Percentiles rank a stretch among this genome's conserved stretches.
phyloP scores from a whole-genome alignment of 2,797 vertebrate genomes.

The Propithecus perrieri region DNA sequence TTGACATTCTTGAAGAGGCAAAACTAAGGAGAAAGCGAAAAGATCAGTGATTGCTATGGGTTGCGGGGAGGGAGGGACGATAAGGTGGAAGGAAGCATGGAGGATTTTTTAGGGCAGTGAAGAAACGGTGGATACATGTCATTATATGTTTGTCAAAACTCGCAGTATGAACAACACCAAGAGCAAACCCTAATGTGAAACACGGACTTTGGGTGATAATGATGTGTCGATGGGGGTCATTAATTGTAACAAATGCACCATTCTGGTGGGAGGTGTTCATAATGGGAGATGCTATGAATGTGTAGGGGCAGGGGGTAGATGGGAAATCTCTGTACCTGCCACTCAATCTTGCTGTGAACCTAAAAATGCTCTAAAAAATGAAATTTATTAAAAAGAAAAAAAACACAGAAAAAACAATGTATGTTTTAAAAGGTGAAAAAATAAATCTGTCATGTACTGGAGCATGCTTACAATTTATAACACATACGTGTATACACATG shows the following conservation, averaged over 20 bases:
- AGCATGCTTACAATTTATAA: not conserved
- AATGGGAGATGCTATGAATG: not conserved
- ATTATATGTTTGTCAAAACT: not conserved
- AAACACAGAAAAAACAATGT: not conserved
- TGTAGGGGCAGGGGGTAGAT: rapidly evolving
- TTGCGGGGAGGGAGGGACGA: no score
- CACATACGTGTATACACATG: rapidly evolving
- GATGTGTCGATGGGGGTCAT: not conserved
- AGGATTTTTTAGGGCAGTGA: not conserved
- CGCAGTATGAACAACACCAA: not conserved
- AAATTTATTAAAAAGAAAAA: not conserved
- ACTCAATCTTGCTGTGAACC: not conserved
- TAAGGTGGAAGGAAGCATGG: not conserved
- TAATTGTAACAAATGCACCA: not conserved
- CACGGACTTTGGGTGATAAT: not conserved
- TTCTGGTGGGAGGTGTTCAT: not conserved
- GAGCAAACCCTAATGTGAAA: not conserved
- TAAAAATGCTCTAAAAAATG: not conserved
- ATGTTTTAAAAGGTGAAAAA: slow-evolving; percentile 7
- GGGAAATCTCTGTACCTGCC: not conserved
- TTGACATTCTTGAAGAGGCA: not conserved
- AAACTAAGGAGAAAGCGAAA: not conserved
- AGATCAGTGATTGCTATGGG: not conserved
- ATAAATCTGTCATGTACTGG: not conserved
- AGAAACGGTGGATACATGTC: not conserved